These are phyloP conservation scores for Xestoiulus laeticollis DNA, from an alignment of 2,888 invertebrate species.

Conservation along the genomic window DNA sequence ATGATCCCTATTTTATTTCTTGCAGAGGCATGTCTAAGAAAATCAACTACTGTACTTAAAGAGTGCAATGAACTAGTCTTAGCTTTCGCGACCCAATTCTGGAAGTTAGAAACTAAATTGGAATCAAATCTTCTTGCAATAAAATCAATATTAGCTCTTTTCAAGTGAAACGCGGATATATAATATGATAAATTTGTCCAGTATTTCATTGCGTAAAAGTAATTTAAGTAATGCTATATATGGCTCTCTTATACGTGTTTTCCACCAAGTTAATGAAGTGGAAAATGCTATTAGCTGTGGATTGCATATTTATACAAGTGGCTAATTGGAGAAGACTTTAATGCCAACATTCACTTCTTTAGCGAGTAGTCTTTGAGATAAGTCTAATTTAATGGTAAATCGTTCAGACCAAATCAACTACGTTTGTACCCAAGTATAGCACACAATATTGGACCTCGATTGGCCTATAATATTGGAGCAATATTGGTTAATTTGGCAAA, in stretches of 20 bases:
- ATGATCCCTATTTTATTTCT: neutral
- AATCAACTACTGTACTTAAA: neutral
- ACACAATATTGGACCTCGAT: too few relatives aligned
- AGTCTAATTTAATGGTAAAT: neutral
- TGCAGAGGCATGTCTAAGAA: neutral
- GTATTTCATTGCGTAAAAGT: neutral
- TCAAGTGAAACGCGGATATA: neutral
- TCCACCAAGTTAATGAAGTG: conserved; percentile 16
- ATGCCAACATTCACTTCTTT: neutral
- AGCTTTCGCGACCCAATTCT: conserved; percentile 27
- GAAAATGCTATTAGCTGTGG: conserved; percentile 19
- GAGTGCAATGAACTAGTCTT: conserved; percentile 31
- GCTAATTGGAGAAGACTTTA: conserved; percentile 1
- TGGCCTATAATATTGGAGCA: too few relatives aligned
- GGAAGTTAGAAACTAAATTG: conserved; percentile 15
- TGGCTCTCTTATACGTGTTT: neutral
- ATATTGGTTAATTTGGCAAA: too few relatives aligned
- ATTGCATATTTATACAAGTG: conserved; percentile 20
- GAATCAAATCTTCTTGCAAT: conserved; percentile 15
- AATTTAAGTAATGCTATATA: neutral
- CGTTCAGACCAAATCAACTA: neutral
- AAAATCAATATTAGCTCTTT: conserved; percentile 38
- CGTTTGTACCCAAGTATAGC: too few relatives aligned
- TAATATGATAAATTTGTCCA: conserved; percentile 25
- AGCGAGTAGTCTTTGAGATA: neutral